Conservation (phyloP, 2,888 invertebrate genomes). For the Allophyes oxyacanthae region DNA sequence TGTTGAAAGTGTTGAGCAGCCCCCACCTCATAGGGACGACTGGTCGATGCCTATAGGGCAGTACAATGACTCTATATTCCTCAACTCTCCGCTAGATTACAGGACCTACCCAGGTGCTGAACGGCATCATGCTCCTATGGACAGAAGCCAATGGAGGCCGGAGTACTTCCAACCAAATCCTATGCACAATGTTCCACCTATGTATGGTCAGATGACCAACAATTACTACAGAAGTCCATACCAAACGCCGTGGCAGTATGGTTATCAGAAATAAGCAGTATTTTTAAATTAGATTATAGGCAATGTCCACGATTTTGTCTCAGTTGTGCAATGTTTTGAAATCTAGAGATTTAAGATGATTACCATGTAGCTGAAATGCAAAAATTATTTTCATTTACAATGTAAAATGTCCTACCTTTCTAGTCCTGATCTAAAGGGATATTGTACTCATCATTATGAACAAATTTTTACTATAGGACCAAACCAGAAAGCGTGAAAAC, state of each 20-base stretch:
- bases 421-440: no score
- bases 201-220: slow-evolving; percentile 69
- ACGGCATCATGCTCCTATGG: slow-evolving; percentile 44
- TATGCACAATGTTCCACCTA: slow-evolving; percentile 53
- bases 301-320: slow-evolving; percentile 31
- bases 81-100: slow-evolving; percentile 75
- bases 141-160: slow-evolving; percentile 67
- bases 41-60: slow-evolving; percentile 76
- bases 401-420: no score
- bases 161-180: slow-evolving; percentile 62
- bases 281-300: slow-evolving; percentile 47
- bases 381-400: no score
- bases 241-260: slow-evolving; percentile 77
- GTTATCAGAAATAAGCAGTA: slow-evolving; percentile 73
- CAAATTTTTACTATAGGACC: no score
- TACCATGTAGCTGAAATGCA: no score
- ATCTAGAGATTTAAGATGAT: slow-evolving; percentile 6
- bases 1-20: slow-evolving; percentile 55
- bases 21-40: slow-evolving; percentile 49
- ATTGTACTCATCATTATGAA: no score
- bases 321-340: slow-evolving; percentile 39
- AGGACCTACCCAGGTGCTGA: slow-evolving; percentile 60
- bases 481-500: no score
- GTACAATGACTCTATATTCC: slow-evolving; percentile 81
- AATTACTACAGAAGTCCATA: slow-evolving; percentile 79